Evolutionary conservation across 2,888 invertebrate species (phyloP).

Genomic region (Lasioglossum oenotherae): DNA sequence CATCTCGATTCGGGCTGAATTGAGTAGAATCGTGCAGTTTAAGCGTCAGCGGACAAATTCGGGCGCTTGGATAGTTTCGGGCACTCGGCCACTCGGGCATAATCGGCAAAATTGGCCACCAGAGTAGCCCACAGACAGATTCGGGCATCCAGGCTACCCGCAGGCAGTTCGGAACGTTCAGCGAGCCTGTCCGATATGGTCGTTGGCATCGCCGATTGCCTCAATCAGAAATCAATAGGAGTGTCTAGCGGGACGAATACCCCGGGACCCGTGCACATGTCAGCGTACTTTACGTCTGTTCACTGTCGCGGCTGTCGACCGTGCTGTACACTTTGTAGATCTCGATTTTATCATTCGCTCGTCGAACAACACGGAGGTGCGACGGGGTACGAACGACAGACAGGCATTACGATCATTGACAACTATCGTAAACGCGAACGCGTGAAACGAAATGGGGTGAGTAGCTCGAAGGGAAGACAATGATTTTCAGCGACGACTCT

Average conservation of each 20-base stretch:
- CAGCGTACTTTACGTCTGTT: constrained; percentile 22
- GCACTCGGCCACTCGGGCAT: not conserved
- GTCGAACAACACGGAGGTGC: not conserved
- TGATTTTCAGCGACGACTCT: constrained; percentile 2
- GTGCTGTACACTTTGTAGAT: constrained; percentile 19
- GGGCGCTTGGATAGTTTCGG: not conserved
- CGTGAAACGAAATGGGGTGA: constrained; percentile 8
- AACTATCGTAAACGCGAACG: constrained; percentile 5
- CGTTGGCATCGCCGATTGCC: constrained; percentile 59
- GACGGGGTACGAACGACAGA: not conserved
- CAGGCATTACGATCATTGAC: constrained; percentile 6
- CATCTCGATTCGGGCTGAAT: not conserved
- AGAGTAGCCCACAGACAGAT: constrained; percentile 6
- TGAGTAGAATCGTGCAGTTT: not conserved
- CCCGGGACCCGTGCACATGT: constrained; percentile 31
- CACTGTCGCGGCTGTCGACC: constrained; percentile 15
- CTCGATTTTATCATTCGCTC: constrained; percentile 9
- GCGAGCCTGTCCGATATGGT: constrained; percentile 48
- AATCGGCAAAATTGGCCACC: not conserved
- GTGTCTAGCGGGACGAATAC: constrained; percentile 47
- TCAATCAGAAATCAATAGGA: constrained; percentile 64
- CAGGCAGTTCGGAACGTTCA: constrained; percentile 17
- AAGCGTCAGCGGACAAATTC: not conserved
- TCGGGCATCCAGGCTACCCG: not conserved
- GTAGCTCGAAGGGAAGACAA: not conserved